Evolutionary conservation across 1,140 invertebrate genomes (phyloP).

Genomic region (Archivesica marissinica): DNA sequence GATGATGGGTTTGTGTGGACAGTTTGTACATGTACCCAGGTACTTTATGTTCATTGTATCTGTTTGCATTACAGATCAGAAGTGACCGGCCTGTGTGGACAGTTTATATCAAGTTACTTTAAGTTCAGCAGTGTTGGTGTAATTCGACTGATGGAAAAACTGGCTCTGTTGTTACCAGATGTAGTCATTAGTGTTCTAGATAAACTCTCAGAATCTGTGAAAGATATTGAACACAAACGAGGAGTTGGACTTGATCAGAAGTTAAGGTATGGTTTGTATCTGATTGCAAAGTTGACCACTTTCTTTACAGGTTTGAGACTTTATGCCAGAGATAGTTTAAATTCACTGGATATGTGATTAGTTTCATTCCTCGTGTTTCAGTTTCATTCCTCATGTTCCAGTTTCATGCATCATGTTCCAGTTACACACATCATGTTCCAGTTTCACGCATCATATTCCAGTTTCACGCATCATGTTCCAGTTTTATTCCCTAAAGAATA

Average conservation of each 20-base stretch:
- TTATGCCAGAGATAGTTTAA: background rate
- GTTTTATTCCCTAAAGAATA: too few species aligned
- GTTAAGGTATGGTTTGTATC: conserved; percentile 35
- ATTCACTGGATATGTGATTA: background rate
- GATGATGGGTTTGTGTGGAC: too few species aligned
- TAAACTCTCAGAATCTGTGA: conserved; percentile 7
- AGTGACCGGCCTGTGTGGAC: background rate
- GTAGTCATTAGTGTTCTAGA: background rate
- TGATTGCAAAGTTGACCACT: background rate
- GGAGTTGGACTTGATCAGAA: conserved; percentile 44
- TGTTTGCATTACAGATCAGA: background rate
- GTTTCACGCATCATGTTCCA: background rate
- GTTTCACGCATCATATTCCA: too few species aligned
- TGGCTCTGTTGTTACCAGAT: conserved; percentile 24
- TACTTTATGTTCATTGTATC: too few species aligned
- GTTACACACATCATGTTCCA: too few species aligned
- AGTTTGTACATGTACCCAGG: too few species aligned
- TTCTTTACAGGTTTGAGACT: background rate
- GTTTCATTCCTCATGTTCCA: background rate
- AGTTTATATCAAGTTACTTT: conserved; percentile 38
- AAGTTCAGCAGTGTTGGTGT: conserved; percentile 47
- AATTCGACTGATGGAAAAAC: conserved; percentile 33
- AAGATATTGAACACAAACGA: conserved; percentile 37
- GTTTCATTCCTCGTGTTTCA: background rate
- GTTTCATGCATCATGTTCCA: background rate